Conservation (phyloP, 2,888 invertebrate species). For the Hedya salicella region DNA sequence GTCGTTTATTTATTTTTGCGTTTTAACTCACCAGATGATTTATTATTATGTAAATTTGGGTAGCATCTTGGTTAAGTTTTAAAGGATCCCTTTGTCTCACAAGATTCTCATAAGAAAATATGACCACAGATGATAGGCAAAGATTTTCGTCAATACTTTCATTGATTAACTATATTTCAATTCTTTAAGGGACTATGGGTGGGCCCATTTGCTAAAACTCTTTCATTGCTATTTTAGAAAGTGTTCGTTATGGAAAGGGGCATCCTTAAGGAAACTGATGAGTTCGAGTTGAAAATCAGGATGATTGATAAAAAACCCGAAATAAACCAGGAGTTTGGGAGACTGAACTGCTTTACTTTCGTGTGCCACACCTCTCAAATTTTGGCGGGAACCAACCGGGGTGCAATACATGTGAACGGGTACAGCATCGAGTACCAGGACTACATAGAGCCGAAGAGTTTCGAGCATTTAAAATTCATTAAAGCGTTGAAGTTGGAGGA, state of each 20-base stretch:
- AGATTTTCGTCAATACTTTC: no score
- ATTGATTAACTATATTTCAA: no score
- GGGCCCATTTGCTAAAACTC: not conserved
- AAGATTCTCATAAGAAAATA: no score
- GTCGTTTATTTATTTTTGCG: constrained; percentile 44
- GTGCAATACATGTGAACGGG: constrained; percentile 80
- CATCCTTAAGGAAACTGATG: constrained; percentile 63
- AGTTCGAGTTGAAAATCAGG: constrained; percentile 66
- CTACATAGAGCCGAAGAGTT: constrained; percentile 57
- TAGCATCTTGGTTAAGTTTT: no score
- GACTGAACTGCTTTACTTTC: constrained; percentile 81
- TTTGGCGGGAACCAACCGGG: constrained; percentile 78
- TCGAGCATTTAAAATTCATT: constrained; percentile 71
- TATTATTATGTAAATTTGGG: no score
- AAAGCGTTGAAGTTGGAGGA: constrained; percentile 79
- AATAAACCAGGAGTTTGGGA: constrained; percentile 65
- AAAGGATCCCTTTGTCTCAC: no score
- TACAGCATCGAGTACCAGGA: constrained; percentile 73
- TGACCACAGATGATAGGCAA: no score
- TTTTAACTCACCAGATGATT: no score
- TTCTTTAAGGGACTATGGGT: no score
- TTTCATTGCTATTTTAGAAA: constrained; percentile 59
- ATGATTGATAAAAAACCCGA: constrained; percentile 53
- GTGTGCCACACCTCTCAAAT: constrained; percentile 77
- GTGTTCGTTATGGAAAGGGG: constrained; percentile 68